phyloP scores from a whole-genome alignment of 2,888 invertebrate genomes.

The Cloeon dipterum region DNA sequence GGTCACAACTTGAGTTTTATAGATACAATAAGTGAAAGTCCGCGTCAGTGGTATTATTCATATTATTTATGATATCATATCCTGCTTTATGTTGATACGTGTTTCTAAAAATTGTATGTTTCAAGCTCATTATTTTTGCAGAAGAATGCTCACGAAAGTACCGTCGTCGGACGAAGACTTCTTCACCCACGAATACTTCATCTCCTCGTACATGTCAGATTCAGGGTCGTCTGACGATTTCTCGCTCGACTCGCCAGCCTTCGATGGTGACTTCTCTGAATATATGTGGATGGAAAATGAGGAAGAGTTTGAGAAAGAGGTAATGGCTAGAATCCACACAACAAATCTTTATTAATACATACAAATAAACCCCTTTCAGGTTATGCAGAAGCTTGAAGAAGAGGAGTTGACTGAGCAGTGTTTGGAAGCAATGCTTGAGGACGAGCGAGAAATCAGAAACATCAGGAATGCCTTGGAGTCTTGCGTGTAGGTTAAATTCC shows the following conservation, averaged over 20 bases:
- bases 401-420: constrained; percentile 75
- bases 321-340: constrained; percentile 14
- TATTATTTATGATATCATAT: no score
- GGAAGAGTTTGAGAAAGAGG: constrained; percentile 80
- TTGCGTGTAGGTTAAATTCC: no score
- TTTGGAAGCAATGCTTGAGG: constrained; percentile 45
- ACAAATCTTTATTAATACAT: background rate
- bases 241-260: constrained; percentile 14
- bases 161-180: constrained; percentile 17
- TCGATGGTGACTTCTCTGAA: constrained; percentile 59
- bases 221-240: constrained; percentile 7
- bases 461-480: background rate
- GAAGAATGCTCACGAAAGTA: background rate
- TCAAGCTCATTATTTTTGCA: no score
- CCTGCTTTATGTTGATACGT: no score
- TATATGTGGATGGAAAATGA: constrained; percentile 91
- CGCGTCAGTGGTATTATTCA: no score
- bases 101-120: no score
- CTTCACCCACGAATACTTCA: constrained; percentile 16
- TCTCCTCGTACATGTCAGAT: constrained; percentile 8
- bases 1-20: no score
- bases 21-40: no score
- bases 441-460: constrained; percentile 10
- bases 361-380: constrained; percentile 23
- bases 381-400: constrained; percentile 64